Evolutionary conservation across 1,140 invertebrate genomes (phyloP), one percentile per base, ranked within the genome.

Genomic region (Brachystomella parvula): DNA sequence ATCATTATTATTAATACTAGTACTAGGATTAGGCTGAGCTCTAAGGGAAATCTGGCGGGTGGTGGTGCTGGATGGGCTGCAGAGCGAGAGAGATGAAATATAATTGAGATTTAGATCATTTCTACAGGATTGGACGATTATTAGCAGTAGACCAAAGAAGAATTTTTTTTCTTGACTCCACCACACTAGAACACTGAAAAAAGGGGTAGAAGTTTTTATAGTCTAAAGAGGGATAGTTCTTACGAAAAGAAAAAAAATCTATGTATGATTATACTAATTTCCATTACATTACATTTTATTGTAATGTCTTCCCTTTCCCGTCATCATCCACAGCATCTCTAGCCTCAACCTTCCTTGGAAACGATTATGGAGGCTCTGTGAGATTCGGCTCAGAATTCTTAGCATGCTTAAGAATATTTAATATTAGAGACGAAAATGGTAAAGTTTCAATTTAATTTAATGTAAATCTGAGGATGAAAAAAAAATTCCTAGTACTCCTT

Each of bases 201-300:
- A 24, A n/a, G 6, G 35, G 21, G 31, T 9, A 47, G 47, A 44
- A 29, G 58, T 47, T 58, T 59, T 49, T 57, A 49, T 65, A 30
- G 28, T 33, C n/a, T 44, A 12, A 44, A 44, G 39, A n/a, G n/a
- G n/a, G n/a, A n/a, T 44, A 44, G 9, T 44, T 44, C 39, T 44
- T 44, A 44, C 9, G 39, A 44, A 44, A n/a, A 12, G 39, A n/a
- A 44, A 44, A 44, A n/a, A 9, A 44, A 12, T 44, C 39, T 9
- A 44, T 9, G 39, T 9, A 44, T 44, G 39, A 44, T 24, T 53
- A 53, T 24, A 24, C 49, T 53, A 53, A 53, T 19, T 24, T 53
- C 58, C 60, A 62, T 62, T 62, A 62, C 9, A 62, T 62, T 62
- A 39, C 44, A 62, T 62, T 62, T 44, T 62, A 62, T 44, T 62